Evolutionary conservation across 2,888 invertebrate genomes (phyloP), one percentile per base, ranked within the genome.

Genomic region (Acanthosepion pharaonis): DNA sequence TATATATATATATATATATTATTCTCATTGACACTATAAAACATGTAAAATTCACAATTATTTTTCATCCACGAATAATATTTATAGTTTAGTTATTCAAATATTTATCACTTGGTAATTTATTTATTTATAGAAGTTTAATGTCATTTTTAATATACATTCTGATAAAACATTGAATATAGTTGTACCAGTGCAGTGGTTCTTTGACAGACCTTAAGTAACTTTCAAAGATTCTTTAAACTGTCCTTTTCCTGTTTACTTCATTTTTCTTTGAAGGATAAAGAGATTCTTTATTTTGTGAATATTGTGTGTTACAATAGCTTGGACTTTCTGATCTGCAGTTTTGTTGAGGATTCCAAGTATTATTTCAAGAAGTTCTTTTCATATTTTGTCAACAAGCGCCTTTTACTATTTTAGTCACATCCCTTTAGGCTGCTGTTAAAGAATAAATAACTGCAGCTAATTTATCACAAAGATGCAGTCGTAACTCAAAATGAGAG

Each of bases 371-470:
- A n/a, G n/a, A 78, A 15, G 28, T 8, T 51, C 51, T 64, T 25
- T 64, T 64, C 64, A 64, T 64, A 23, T 64, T 64, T 64, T 33
- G 78, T 78, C n/a, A n/a, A 78, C 78, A 78, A 78, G 78, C 78
- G n/a, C 33, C 15, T 78, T 78, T 78, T n/a, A n/a, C 78, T 78
- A 78, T n/a, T 33, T 33, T 78, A 78, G 78, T 78, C 15, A 15
- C n/a, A 78, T 78, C 78, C n/a, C 78, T n/a, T 78, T 78, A 33
- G 78, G 78, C n/a, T 78, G 78, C 78, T 78, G n/a, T 78, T 78
- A n/a, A 64, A 78, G 78, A 78, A 78, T 78, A 78, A 78, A 78
- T 78, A 78, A 78, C 78, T 78, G n/a, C 78, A 78, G 78, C 33
- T 78, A 78, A 78, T 78, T 78, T 78, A 78, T 78, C n/a, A 78